Evolutionary conservation across 1,140 invertebrate species (phyloP).

Genomic region (Drosophila parabipectinata): DNA sequence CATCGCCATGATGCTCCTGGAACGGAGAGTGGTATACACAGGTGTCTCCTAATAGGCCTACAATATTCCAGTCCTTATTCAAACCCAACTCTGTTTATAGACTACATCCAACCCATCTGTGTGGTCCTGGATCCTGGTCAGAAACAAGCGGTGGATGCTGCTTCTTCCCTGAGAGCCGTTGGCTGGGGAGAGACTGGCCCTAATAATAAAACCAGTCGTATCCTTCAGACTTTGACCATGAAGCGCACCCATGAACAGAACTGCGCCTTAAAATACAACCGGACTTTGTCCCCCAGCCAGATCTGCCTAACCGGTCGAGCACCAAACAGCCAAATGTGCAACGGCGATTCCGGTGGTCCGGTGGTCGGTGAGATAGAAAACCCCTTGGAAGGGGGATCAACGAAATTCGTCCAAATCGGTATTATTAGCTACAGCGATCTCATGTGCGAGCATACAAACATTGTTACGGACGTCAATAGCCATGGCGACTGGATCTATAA

Average conservation of each 20-base stretch:
- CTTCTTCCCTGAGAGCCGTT: neutral
- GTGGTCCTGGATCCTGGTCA: neutral
- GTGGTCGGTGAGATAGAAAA: neutral
- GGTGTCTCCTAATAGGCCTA: neutral
- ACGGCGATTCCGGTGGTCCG: neutral
- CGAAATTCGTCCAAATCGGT: neutral
- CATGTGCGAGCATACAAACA: neutral
- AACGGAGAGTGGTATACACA: neutral
- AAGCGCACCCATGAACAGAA: neutral
- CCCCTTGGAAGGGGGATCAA: neutral
- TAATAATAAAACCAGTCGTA: neutral
- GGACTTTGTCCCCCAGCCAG: neutral
- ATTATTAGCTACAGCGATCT: neutral
- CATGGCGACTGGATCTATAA: neutral
- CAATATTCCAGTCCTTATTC: neutral
- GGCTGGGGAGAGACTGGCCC: neutral
- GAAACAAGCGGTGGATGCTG: neutral
- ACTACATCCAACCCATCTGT: neutral
- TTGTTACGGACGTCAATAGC: neutral
- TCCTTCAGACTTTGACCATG: neutral
- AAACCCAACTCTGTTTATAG: neutral
- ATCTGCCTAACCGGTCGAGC: neutral
- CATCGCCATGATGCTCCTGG: neutral
- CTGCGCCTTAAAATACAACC: neutral
- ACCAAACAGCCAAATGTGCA: neutral